Evolutionary conservation across 1,140 invertebrate genomes (phyloP), one percentile per base, ranked within the genome.

Genomic region (Nylanderia fulva): DNA sequence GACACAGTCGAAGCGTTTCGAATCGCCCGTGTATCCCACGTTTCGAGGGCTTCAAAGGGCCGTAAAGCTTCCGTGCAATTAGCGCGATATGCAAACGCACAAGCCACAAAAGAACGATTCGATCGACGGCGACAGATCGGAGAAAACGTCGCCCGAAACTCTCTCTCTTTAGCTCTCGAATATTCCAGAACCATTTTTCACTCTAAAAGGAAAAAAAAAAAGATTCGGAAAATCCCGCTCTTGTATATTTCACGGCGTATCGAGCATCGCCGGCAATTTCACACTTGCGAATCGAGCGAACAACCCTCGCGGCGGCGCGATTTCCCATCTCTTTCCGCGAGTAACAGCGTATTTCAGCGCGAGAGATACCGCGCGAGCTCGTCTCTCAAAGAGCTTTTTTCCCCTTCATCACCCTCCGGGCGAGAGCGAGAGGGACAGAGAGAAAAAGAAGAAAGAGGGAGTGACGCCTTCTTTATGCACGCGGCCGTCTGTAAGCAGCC

Each of bases 351-450:
- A 89, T 91, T 93, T 90, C 88, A 68, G 21, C 79, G 54, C 29
- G 61, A 27, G 72, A 89, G 80, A 90, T 87, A 91, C 85, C 90
- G 87, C 88, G 74, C 79, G 80, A 80, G 84, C 27, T 27, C n/a
- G 80, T 94, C 45, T 48, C 45, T 48, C 92, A 94, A 94, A 93
- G 91, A 91, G 79, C 90, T 91, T 92, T 88, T 86, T 82, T 83
- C 76, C 68, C 72, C 72, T 83, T 48, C 45, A 48, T 75, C 66
- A 18, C 56, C 64, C 54, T 48, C 33, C 77, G 54, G 60, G 48
- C n/a, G 29, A 66, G 83, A 79, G 68, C 52, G 54, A 61, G 69
- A 76, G 56, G 6, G 79, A 69, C 36, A 24, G 39, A 60, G 58
- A 76, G 36, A 54, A 36, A 36, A 48, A 56, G 21, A 24, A 7